Evolutionary conservation across 1,140 invertebrate species (phyloP).

Genomic region (Papilio dardanus): DNA sequence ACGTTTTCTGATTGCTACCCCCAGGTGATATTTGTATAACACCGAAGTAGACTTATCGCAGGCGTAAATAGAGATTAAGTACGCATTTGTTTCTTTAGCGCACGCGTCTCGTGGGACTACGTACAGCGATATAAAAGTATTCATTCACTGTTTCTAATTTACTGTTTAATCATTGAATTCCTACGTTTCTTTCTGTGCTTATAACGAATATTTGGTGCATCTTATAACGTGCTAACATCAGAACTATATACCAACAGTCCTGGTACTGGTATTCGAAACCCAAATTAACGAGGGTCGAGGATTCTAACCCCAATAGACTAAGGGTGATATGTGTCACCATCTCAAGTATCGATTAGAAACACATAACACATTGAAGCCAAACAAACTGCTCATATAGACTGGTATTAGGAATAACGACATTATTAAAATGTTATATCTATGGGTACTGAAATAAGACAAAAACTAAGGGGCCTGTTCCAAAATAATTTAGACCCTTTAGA

Average conservation of each 20-base stretch:
- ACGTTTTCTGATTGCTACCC: conserved; percentile 49
- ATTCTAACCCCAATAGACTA: not conserved
- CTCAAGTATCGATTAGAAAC: not conserved
- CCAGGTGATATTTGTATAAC: conserved; percentile 54
- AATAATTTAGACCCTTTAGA: too few relatives aligned
- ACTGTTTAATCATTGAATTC: not conserved
- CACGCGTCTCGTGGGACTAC: conserved; percentile 30
- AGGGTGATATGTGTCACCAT: too few relatives aligned
- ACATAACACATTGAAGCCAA: not conserved
- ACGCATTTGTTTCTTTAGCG: conserved; percentile 48
- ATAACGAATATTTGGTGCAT: not conserved
- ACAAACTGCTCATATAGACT: conserved; percentile 3
- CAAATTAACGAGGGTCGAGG: not conserved
- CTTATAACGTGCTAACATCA: not conserved
- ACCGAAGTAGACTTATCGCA: conserved; percentile 56
- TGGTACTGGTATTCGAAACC: not conserved
- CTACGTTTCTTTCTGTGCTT: not conserved
- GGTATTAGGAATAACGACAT: not conserved
- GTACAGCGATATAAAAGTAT: conserved; percentile 16
- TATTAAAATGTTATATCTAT: not conserved
- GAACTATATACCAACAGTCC: not conserved
- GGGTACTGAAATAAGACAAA: too few relatives aligned
- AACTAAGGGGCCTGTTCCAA: too few relatives aligned
- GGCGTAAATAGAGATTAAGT: conserved; percentile 54
- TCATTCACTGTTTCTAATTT: conserved; percentile 17